A percentile compares a stretch with the other conserved stretches of the same genome.
Conservation (phyloP, 2,888 invertebrate genomes). For the Gerosis bhagava region DNA sequence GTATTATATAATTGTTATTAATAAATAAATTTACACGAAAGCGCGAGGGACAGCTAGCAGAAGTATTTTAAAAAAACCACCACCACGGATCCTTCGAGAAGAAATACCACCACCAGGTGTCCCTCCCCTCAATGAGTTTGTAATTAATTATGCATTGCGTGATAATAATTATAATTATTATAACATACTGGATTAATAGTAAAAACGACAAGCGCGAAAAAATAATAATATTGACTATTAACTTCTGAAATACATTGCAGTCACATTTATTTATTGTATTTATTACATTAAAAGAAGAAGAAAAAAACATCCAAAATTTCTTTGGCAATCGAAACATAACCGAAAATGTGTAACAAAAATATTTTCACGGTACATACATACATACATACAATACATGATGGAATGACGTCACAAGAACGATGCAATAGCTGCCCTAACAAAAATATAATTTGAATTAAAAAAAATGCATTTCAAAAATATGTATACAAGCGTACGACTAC, state of each 20-base stretch:
- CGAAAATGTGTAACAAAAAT: slow-evolving; percentile 56
- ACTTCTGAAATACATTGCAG: slow-evolving; percentile 48
- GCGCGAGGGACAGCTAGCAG: slow-evolving; percentile 58
- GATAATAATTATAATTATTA: slow-evolving; percentile 58
- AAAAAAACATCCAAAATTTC: slow-evolving; percentile 65
- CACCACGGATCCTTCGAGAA: slow-evolving; percentile 43
- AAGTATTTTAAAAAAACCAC: slow-evolving; percentile 66
- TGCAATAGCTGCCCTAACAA: slow-evolving; percentile 74
- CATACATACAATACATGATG: too few relatives aligned
- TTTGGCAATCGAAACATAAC: slow-evolving; percentile 69
- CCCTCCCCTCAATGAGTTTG: slow-evolving; percentile 58
- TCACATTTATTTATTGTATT: too few relatives aligned
- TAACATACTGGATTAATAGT: slow-evolving; percentile 54
- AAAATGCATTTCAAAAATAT: slow-evolving; percentile 76
- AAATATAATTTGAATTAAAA: slow-evolving; percentile 48
- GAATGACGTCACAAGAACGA: slow-evolving; percentile 67
- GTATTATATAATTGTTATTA: slow-evolving; percentile 59
- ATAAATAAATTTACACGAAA: slow-evolving; percentile 76
- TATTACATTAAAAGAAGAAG: slow-evolving; percentile 46
- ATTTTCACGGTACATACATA: slow-evolving; percentile 54
- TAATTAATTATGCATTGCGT: slow-evolving; percentile 75
- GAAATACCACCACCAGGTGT: slow-evolving; percentile 71
- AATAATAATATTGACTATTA: slow-evolving; percentile 45
- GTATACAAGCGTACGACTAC: slow-evolving; percentile 67
- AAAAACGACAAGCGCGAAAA: slow-evolving; percentile 62